These are phyloP conservation scores for Numenius phaeopus DNA, from an alignment of 2,797 vertebrate genomes.

Conservation along the genomic window DNA sequence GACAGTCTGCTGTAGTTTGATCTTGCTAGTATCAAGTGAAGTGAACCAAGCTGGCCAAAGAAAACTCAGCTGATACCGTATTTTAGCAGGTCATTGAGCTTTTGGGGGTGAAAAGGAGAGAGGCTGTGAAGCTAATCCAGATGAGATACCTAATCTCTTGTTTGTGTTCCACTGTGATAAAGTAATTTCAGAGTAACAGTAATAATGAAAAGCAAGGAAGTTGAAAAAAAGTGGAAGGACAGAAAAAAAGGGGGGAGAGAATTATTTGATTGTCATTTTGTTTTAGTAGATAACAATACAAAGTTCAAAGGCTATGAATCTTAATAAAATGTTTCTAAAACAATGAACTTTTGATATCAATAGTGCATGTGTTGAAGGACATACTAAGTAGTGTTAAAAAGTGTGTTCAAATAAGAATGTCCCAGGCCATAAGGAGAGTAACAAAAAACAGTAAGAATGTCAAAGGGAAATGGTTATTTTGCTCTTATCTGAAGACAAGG, in stretches of 20 bases:
- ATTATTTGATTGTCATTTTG: constrained; percentile 57
- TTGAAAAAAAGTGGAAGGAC: constrained; percentile 59
- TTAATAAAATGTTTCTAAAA: constrained; percentile 39
- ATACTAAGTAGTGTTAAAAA: constrained; percentile 2
- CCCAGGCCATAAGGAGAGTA: background rate
- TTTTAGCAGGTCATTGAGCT: constrained; percentile 75
- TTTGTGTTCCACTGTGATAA: constrained; percentile 77
- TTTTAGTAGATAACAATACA: constrained; percentile 55
- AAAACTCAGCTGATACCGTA: constrained; percentile 76
- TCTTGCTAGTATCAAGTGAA: constrained; percentile 71
- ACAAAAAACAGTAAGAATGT: background rate
- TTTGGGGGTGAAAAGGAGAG: constrained; percentile 72
- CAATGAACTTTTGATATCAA: constrained; percentile 10
- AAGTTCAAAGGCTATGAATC: constrained; percentile 46
- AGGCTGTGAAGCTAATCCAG: constrained; percentile 69
- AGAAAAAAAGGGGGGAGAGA: background rate
- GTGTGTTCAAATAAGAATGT: background rate
- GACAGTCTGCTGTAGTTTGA: constrained; percentile 77
- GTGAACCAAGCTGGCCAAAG: constrained; percentile 76
- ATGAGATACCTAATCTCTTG: constrained; percentile 76
- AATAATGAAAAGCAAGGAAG: constrained; percentile 72
- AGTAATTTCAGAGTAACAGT: constrained; percentile 41
- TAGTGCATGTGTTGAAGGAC: constrained; percentile 1
- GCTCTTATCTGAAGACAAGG: background rate
- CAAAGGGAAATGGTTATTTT: background rate